Percentiles rank a stretch among this genome's conserved stretches.
These are phyloP conservation scores for Spodoptera litura DNA, from an alignment of 1,140 invertebrate genomes.

Conservation along the genomic window DNA sequence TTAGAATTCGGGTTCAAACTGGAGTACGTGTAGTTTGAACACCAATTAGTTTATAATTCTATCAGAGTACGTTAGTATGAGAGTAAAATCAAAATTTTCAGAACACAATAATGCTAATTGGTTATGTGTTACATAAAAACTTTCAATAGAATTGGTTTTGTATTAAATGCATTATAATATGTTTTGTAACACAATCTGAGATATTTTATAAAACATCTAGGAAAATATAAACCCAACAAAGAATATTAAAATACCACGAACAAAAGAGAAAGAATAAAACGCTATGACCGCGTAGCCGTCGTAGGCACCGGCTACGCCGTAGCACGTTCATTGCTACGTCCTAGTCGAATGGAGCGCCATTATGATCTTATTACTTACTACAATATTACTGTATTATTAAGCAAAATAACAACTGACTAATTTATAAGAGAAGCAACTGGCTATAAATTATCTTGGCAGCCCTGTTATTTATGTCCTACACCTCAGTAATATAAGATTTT, in stretches of 20 bases:
- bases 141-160: too few relatives aligned
- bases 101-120: not conserved
- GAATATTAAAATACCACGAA: not conserved
- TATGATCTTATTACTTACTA: too few relatives aligned
- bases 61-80: not conserved
- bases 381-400: constrained; percentile 18
- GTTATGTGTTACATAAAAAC: not conserved
- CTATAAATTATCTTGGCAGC: constrained; percentile 28
- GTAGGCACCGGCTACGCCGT: constrained; percentile 17
- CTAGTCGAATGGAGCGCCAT: not conserved
- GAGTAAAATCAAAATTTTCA: not conserved
- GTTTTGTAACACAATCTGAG: too few relatives aligned
- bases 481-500: constrained; percentile 34
- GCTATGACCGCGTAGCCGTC: constrained; percentile 1
- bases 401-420: constrained; percentile 25
- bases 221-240: too few relatives aligned
- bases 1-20: not conserved
- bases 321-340: not conserved
- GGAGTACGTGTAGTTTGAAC: not conserved
- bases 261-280: not conserved
- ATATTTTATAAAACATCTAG: too few relatives aligned
- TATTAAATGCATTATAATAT: too few relatives aligned
- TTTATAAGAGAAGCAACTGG: constrained; percentile 21
- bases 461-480: constrained; percentile 21
- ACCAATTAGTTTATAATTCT: not conserved